Evolutionary conservation across 2,113 vertebrate genomes (phyloP).

Genomic region (Otis tarda): DNA sequence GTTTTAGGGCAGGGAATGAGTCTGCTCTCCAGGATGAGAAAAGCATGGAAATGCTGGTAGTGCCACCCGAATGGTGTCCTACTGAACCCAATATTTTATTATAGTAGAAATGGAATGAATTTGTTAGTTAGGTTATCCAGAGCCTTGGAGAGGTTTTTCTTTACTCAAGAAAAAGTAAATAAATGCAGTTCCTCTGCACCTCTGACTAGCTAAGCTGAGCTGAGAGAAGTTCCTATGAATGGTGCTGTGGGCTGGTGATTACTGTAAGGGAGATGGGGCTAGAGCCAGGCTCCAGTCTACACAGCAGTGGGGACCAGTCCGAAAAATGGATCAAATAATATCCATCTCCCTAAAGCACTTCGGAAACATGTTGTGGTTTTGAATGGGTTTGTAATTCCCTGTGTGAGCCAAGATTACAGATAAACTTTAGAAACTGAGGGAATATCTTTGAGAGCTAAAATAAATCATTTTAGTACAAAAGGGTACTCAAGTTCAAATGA

Average conservation of each 20-base stretch:
- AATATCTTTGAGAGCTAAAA: neutral
- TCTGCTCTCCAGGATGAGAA: neutral
- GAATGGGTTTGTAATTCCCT: neutral
- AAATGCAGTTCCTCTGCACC: neutral
- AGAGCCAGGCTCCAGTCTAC: neutral
- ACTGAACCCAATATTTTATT: neutral
- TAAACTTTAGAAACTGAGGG: neutral
- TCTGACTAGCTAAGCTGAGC: neutral
- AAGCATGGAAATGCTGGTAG: neutral
- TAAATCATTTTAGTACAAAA: neutral
- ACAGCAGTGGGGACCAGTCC: fast-evolving
- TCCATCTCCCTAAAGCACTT: neutral
- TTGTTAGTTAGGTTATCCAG: neutral
- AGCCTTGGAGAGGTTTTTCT: neutral
- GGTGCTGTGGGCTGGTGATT: neutral
- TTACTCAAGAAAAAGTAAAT: neutral
- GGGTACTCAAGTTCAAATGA: neutral
- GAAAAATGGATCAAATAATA: neutral
- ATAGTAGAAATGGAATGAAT: neutral
- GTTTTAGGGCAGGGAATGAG: neutral
- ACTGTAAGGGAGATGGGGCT: neutral
- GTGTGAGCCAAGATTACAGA: neutral
- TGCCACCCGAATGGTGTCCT: neutral
- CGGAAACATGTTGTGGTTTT: neutral
- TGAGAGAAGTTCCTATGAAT: neutral